Conservation (phyloP, 2,888 invertebrate genomes). For the Gryllus longicercus region DNA sequence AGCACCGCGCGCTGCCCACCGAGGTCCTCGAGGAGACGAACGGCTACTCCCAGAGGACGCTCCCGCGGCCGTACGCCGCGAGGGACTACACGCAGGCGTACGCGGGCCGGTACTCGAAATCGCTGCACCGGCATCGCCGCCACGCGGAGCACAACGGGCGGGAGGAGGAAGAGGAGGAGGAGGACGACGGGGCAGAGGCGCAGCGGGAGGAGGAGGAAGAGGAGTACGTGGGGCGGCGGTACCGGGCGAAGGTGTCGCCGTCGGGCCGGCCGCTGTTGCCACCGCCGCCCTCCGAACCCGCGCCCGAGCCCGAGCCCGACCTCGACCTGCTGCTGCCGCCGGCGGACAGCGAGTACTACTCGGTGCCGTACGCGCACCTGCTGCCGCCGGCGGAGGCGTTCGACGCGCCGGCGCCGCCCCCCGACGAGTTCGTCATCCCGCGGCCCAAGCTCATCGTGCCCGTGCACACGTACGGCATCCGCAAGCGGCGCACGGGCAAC, state of each 20-base stretch:
- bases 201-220: slow-evolving; percentile 18
- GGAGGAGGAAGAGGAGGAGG: not conserved
- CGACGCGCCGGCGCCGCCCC: not conserved
- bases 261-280: slow-evolving; percentile 28
- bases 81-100: no score
- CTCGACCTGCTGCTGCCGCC: not conserved
- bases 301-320: slow-evolving; percentile 23
- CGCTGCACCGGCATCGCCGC: slow-evolving; percentile 25
- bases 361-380: slow-evolving; percentile 21
- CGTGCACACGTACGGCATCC: slow-evolving; percentile 79
- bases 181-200: not conserved
- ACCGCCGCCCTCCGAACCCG: slow-evolving; percentile 32
- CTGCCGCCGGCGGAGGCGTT: slow-evolving; percentile 3
- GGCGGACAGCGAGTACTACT: slow-evolving; percentile 19
- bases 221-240: slow-evolving; percentile 19
- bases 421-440: slow-evolving; percentile 71
- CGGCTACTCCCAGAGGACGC: no score
- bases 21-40: no score
- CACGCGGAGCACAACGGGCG: slow-evolving; percentile 4
- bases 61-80: no score
- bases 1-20: no score
- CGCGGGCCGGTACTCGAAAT: not conserved
- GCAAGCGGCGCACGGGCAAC: slow-evolving; percentile 77
- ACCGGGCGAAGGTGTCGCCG: not conserved
- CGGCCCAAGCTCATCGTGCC: slow-evolving; percentile 83